Percentiles rank a stretch among this genome's conserved stretches.
Evolutionary conservation across 2,888 invertebrate genomes (phyloP).

Genomic region (Sylvicola cinctus): DNA sequence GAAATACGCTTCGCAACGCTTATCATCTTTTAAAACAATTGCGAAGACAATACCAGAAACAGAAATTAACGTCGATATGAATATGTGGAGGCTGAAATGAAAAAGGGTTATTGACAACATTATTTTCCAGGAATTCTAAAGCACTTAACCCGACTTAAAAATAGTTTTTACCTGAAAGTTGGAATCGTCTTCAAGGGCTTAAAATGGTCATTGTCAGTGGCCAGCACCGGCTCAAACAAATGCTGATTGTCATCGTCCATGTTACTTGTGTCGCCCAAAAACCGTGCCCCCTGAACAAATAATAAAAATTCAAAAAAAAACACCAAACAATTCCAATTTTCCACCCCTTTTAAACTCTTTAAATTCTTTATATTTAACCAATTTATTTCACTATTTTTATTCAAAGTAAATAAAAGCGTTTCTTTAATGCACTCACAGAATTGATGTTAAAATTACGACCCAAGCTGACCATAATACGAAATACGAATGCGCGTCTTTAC

Average conservation of each 20-base stretch:
- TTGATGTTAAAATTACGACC: conserved; percentile 12
- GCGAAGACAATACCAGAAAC: conserved; percentile 18
- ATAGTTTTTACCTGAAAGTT: conserved; percentile 16
- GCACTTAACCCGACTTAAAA: background rate
- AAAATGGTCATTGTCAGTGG: conserved; percentile 15
- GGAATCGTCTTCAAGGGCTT: conserved; percentile 19
- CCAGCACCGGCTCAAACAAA: conserved; percentile 19
- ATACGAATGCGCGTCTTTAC: too few relatives aligned
- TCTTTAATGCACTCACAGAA: too few relatives aligned
- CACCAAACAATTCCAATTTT: background rate
- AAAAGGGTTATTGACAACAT: background rate
- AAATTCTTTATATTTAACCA: background rate
- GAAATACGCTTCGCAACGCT: conserved; percentile 34
- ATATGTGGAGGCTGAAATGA: conserved; percentile 8
- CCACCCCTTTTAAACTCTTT: background rate
- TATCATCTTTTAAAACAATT: conserved; percentile 15
- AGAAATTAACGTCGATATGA: conserved; percentile 18
- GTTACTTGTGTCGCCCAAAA: conserved; percentile 10
- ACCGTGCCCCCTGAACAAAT: conserved; percentile 13
- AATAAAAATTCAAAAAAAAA: background rate
- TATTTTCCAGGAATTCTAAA: background rate
- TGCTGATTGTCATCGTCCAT: conserved; percentile 15
- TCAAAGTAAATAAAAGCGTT: background rate
- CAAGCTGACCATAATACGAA: conserved; percentile 12
- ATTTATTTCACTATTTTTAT: too few relatives aligned